Percentiles rank a stretch among this genome's conserved stretches.
phyloP scores from a whole-genome alignment of 2,113 vertebrate species.

The Aegotheles bennettii region DNA sequence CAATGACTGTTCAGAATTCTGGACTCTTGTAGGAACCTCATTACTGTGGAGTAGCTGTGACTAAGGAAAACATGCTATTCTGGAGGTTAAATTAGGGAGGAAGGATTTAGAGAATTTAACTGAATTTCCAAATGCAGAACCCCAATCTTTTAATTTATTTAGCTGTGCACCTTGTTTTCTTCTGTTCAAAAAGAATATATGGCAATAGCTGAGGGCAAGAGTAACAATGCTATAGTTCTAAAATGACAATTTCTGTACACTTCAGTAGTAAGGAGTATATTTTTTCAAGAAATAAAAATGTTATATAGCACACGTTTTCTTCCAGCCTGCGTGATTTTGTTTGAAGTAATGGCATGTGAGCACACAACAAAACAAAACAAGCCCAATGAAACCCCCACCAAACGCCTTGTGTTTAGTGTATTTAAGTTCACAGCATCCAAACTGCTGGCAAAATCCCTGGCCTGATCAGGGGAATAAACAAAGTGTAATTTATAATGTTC shows the following conservation, averaged over 20 bases:
- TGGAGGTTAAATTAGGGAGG: background rate
- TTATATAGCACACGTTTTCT: accelerated
- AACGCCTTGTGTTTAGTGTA: background rate
- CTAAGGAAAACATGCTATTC: background rate
- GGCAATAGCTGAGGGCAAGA: background rate
- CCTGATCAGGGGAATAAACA: background rate
- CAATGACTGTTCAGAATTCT: background rate
- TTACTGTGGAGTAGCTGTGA: background rate
- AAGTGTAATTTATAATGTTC: background rate
- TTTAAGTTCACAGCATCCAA: background rate
- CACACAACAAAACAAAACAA: background rate
- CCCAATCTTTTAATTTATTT: background rate
- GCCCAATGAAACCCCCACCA: no score
- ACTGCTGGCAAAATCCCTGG: background rate
- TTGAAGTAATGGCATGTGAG: background rate
- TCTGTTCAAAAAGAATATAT: background rate
- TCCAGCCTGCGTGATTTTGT: background rate
- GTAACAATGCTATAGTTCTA: background rate
- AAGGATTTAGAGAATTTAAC: background rate
- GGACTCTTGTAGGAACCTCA: background rate
- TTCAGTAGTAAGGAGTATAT: background rate
- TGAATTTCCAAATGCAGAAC: background rate
- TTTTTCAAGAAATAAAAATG: background rate
- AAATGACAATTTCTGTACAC: background rate
- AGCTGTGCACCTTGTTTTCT: background rate